Evolutionary conservation across 1,140 invertebrate genomes (phyloP).

Genomic region (Drosophila sproati): DNA sequence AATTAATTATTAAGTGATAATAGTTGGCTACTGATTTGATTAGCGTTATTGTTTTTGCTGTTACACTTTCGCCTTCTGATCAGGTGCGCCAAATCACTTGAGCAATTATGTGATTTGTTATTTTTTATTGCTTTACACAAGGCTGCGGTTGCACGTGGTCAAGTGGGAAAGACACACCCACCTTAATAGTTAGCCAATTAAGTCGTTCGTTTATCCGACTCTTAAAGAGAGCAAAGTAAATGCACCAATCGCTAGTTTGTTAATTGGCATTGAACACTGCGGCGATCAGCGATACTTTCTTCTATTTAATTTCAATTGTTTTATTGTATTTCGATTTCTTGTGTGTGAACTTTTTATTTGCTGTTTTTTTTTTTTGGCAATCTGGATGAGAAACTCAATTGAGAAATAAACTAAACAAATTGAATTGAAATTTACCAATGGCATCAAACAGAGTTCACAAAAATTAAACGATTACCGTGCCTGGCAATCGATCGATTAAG

Average conservation of each 20-base stretch:
- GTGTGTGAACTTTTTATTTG: constrained; percentile 32
- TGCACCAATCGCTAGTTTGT: constrained; percentile 60
- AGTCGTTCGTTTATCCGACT: neutral
- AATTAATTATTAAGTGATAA: neutral
- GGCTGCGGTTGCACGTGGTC: too few species aligned
- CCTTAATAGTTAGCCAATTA: constrained; percentile 1
- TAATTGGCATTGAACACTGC: constrained; percentile 73
- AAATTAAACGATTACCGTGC: constrained; percentile 32
- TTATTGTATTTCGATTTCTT: constrained; percentile 22
- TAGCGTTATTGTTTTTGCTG: neutral
- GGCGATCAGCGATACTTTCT: constrained; percentile 23
- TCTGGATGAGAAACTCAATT: constrained; percentile 68
- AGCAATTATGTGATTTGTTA: constrained; percentile 4
- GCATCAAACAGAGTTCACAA: constrained; percentile 41
- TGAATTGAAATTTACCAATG: constrained; percentile 43
- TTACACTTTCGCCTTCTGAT: neutral
- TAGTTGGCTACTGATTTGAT: neutral
- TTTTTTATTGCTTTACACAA: neutral
- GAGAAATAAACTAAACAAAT: constrained; percentile 48
- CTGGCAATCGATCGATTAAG: constrained; percentile 55
- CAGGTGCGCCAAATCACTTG: neutral
- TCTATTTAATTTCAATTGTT: constrained; percentile 31
- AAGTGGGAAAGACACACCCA: constrained; percentile 16
- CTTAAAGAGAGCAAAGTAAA: constrained; percentile 43
- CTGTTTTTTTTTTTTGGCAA: constrained; percentile 52